These are phyloP conservation scores for Pseudochirops cupreus DNA, from an alignment of 2,797 vertebrate species.

Conservation along the genomic window DNA sequence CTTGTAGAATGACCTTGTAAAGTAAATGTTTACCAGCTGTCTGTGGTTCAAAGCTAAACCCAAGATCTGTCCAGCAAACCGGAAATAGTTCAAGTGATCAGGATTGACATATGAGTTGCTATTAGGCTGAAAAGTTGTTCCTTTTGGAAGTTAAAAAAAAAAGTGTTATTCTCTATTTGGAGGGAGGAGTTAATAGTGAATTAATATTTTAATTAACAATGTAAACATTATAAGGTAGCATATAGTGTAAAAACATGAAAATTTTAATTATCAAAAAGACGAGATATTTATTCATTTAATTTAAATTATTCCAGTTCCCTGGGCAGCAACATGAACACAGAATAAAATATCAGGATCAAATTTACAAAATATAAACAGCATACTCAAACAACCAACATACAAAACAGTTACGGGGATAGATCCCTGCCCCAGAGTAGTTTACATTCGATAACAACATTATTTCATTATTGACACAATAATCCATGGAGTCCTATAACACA, in stretches of 20 bases:
- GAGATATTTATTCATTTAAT: neutral
- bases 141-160: slow-evolving; percentile 84
- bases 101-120: slow-evolving; percentile 99
- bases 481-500: neutral
- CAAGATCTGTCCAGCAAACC: slow-evolving; percentile 97
- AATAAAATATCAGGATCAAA: neutral
- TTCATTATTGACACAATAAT: slow-evolving; percentile 40
- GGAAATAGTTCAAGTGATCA: slow-evolving; percentile 98
- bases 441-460: neutral
- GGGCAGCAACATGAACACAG: neutral
- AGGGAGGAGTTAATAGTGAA: slow-evolving; percentile 21
- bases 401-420: neutral
- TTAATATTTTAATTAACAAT: neutral
- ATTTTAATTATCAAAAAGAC: neutral
- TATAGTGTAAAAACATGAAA: neutral
- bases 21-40: slow-evolving; percentile 99
- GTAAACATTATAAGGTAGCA: neutral
- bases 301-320: neutral
- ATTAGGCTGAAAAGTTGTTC: slow-evolving; percentile 99
- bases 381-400: neutral
- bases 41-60: slow-evolving; percentile 97
- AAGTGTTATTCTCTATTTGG: slow-evolving; percentile 24
- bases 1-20: slow-evolving; percentile 99
- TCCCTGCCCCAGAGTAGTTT: neutral
- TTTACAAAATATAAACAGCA: neutral